Evolutionary conservation across 1,140 invertebrate species (phyloP).

Genomic region (Himalopsyche phryganea): DNA sequence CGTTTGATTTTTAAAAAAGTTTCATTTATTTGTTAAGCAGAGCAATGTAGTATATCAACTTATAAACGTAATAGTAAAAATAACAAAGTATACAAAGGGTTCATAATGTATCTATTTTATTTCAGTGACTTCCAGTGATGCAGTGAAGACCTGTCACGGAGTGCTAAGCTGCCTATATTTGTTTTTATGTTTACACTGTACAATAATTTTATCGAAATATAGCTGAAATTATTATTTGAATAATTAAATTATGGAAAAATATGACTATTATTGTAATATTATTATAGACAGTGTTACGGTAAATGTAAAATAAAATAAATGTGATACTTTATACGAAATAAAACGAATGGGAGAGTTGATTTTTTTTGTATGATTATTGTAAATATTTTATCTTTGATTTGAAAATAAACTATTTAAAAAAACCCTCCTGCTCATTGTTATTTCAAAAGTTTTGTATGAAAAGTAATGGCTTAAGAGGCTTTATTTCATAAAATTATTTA

Average conservation of each 20-base stretch:
- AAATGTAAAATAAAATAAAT: slow-evolving; percentile 9
- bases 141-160: neutral
- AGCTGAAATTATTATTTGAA: slow-evolving; percentile 9
- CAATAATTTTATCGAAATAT: slow-evolving; percentile 10
- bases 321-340: slow-evolving; percentile 27
- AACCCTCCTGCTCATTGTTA: too few relatives aligned
- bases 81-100: too few relatives aligned
- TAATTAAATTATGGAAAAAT: neutral
- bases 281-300: slow-evolving; percentile 4
- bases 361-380: slow-evolving; percentile 11
- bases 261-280: neutral
- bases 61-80: too few relatives aligned
- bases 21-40: too few relatives aligned
- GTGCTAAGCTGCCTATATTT: neutral
- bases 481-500: too few relatives aligned
- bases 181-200: neutral
- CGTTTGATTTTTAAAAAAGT: too few relatives aligned
- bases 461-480: too few relatives aligned
- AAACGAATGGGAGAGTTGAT: slow-evolving; percentile 7
- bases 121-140: slow-evolving; percentile 20
- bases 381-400: neutral
- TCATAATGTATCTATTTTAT: too few relatives aligned
- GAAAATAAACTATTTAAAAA: too few relatives aligned
- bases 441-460: too few relatives aligned
- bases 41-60: too few relatives aligned